These are phyloP conservation scores for Myotis findleyi DNA, from an alignment of 2,797 vertebrate species.

Conservation along the genomic window DNA sequence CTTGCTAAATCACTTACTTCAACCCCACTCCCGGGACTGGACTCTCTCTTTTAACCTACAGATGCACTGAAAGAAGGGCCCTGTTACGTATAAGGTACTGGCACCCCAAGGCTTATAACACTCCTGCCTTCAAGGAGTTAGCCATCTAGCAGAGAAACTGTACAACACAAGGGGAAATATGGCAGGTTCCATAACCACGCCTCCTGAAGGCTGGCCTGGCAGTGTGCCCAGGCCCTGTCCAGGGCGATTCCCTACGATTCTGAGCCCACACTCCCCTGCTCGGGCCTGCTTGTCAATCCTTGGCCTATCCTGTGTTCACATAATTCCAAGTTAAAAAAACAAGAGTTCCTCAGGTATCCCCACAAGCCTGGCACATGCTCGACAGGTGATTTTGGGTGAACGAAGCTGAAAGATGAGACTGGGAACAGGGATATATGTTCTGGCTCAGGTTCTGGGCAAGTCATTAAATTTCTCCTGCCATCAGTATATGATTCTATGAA, in stretches of 20 bases:
- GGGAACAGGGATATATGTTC: not conserved
- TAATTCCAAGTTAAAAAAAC: not conserved
- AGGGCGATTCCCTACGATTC: not conserved
- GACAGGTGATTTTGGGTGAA: not conserved
- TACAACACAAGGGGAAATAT: not conserved
- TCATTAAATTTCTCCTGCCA: not conserved
- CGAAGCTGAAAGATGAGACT: not conserved
- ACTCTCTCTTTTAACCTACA: not conserved
- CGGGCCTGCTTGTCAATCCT: not conserved
- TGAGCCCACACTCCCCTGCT: not conserved
- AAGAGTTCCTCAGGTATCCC: not conserved
- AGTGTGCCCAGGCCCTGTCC: not conserved
- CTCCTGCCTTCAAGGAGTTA: not conserved
- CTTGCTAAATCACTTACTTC: conserved; percentile 7
- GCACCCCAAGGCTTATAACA: not conserved
- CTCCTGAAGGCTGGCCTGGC: not conserved
- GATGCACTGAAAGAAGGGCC: conserved; percentile 6
- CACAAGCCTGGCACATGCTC: not conserved
- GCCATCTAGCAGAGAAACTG: not conserved
- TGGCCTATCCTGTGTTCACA: not conserved
- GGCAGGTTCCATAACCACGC: accelerated
- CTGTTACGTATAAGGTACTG: not conserved
- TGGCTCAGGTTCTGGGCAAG: not conserved
- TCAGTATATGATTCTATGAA: not conserved
- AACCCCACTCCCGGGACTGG: not conserved